These are phyloP conservation scores for Yponomeuta plumbellus DNA, from an alignment of 2,888 invertebrate genomes.

Conservation along the genomic window DNA sequence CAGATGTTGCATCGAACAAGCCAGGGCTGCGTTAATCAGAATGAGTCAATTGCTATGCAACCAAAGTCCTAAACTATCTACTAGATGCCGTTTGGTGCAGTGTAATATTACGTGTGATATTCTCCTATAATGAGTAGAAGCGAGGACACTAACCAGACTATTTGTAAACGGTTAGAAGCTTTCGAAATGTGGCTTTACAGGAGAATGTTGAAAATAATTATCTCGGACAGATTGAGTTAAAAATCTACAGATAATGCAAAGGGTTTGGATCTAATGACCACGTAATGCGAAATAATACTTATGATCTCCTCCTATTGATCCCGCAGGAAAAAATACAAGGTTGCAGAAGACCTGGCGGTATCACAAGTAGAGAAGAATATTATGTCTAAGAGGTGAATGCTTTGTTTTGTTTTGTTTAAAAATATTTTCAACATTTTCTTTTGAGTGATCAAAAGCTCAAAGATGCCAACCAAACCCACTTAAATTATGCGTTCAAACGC, in stretches of 20 bases:
- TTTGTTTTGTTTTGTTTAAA: background rate
- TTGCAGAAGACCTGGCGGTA: too few species aligned
- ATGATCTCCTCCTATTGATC: too few species aligned
- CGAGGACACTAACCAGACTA: too few species aligned
- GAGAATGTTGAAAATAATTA: too few species aligned
- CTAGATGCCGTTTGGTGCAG: background rate
- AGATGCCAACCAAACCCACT: background rate
- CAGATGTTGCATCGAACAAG: conserved; percentile 11
- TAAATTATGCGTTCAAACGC: background rate
- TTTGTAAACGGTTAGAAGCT: too few species aligned
- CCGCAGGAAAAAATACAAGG: too few species aligned
- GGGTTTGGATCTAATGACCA: too few species aligned
- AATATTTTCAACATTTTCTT: background rate
- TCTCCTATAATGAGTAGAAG: too few species aligned
- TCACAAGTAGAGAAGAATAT: too few species aligned
- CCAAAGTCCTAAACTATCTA: background rate
- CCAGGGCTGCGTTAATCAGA: conserved; percentile 2
- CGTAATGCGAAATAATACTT: too few species aligned
- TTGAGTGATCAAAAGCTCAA: background rate
- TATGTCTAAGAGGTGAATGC: background rate
- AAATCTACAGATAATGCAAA: background rate
- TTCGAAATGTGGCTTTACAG: too few species aligned
- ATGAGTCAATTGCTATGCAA: conserved; percentile 10
- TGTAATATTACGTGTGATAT: background rate
- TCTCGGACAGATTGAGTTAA: background rate